Evolutionary conservation across 1,140 invertebrate species (phyloP).

Genomic region (Lineus longissimus): DNA sequence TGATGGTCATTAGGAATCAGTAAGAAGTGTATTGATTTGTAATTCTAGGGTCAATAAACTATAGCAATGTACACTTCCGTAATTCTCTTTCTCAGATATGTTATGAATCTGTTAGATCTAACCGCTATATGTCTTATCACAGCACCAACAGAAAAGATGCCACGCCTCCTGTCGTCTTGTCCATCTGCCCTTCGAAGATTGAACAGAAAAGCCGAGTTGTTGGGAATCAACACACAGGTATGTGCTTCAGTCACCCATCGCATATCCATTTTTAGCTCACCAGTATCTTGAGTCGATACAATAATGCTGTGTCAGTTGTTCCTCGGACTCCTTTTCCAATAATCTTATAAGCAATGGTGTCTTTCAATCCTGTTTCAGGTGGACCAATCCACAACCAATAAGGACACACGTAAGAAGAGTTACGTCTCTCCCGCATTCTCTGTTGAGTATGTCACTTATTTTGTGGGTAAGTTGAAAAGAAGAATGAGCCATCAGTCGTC

Average conservation of each 20-base stretch:
- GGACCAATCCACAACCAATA: neutral
- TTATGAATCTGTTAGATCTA: neutral
- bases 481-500: neutral
- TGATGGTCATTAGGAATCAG: neutral
- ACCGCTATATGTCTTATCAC: slow-evolving; percentile 23
- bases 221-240: slow-evolving; percentile 68
- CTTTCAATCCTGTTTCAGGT: neutral
- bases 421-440: slow-evolving; percentile 86
- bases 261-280: too few species aligned
- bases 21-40: slow-evolving; percentile 10
- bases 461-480: slow-evolving; percentile 63
- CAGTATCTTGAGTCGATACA: too few species aligned
- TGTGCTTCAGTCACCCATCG: too few species aligned
- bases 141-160: slow-evolving; percentile 93
- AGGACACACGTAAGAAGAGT: slow-evolving; percentile 72
- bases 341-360: neutral
- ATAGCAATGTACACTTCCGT: too few species aligned
- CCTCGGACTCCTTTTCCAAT: slow-evolving; percentile 7
- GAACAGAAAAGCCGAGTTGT: slow-evolving; percentile 79
- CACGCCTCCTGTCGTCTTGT: slow-evolving; percentile 81
- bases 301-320: too few species aligned
- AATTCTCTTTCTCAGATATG: too few species aligned
- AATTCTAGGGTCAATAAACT: slow-evolving; percentile 5
- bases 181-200: slow-evolving; percentile 82
- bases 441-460: slow-evolving; percentile 92